These are phyloP conservation scores for Drosophila paulistorum DNA, from an alignment of 1,140 invertebrate species.

Conservation along the genomic window DNA sequence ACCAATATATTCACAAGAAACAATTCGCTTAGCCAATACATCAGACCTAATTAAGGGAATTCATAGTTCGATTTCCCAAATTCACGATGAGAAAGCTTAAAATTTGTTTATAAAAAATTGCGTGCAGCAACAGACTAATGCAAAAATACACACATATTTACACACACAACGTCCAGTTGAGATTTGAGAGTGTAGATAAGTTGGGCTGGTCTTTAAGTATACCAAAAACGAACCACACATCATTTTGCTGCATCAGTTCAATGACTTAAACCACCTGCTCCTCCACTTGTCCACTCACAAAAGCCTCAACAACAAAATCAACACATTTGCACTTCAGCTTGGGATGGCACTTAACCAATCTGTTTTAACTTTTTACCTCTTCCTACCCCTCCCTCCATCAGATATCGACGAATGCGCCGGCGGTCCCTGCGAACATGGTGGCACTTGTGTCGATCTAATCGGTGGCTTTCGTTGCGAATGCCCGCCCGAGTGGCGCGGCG, in stretches of 20 bases:
- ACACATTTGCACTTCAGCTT: conserved; percentile 66
- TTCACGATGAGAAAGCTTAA: no score
- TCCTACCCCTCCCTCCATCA: conserved; percentile 54
- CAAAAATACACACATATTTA: background rate
- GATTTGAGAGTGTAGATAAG: conserved; percentile 50
- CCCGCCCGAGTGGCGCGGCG: conserved; percentile 91
- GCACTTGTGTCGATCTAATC: conserved; percentile 90
- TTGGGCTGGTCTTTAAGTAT: background rate
- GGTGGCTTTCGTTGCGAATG: conserved; percentile 91
- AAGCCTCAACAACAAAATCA: conserved; percentile 62
- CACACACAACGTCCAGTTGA: conserved; percentile 26
- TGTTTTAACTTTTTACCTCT: conserved; percentile 21
- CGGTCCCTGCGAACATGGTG: conserved; percentile 93
- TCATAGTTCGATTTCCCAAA: no score
- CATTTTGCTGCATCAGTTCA: conserved; percentile 46
- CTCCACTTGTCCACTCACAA: conserved; percentile 10
- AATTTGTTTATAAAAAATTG: conserved; percentile 19
- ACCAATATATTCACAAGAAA: conserved; percentile 67
- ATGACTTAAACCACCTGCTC: conserved; percentile 70
- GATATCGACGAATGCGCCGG: conserved; percentile 94
- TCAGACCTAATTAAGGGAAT: conserved; percentile 60
- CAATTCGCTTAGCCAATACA: conserved; percentile 49
- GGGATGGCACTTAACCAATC: conserved; percentile 54
- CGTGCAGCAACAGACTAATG: no score
- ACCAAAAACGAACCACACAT: conserved; percentile 31